Evolutionary conservation across 2,888 invertebrate genomes (phyloP).

Genomic region (Pimpla rufipes): DNA sequence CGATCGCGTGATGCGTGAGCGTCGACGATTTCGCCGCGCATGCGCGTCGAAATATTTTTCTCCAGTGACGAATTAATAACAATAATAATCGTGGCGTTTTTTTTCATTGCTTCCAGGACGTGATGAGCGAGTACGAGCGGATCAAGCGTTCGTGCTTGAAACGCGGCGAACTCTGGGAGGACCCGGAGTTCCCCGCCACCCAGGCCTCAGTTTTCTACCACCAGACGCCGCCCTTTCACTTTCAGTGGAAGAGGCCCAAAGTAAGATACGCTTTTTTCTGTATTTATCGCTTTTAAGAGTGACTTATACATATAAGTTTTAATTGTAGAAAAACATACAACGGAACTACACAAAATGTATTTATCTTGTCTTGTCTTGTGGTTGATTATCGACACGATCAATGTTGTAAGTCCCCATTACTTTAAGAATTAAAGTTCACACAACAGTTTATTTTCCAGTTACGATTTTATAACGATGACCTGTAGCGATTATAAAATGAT

Average conservation of each 20-base stretch:
- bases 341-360: too few relatives aligned
- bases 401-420: too few relatives aligned
- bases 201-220: slow-evolving; percentile 97
- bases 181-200: slow-evolving; percentile 95
- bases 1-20: not conserved
- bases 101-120: slow-evolving; percentile 80
- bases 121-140: slow-evolving; percentile 94
- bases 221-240: slow-evolving; percentile 97
- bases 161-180: slow-evolving; percentile 94
- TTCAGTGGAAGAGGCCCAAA: slow-evolving; percentile 95
- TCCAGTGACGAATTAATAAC: not conserved
- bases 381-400: too few relatives aligned
- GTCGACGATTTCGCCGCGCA: not conserved
- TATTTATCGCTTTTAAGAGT: too few relatives aligned
- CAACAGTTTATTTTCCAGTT: too few relatives aligned
- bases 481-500: too few relatives aligned
- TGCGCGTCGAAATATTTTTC: not conserved
- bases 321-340: too few relatives aligned
- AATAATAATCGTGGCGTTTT: not conserved
- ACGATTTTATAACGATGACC: too few relatives aligned
- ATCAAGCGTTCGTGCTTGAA: slow-evolving; percentile 93
- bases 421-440: too few relatives aligned
- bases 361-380: too few relatives aligned
- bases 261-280: slow-evolving; percentile 86
- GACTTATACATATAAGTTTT: too few relatives aligned